Evolutionary conservation across 2,888 invertebrate species (phyloP), one percentile per base, ranked within the genome.

Genomic region (Apamea anceps): DNA sequence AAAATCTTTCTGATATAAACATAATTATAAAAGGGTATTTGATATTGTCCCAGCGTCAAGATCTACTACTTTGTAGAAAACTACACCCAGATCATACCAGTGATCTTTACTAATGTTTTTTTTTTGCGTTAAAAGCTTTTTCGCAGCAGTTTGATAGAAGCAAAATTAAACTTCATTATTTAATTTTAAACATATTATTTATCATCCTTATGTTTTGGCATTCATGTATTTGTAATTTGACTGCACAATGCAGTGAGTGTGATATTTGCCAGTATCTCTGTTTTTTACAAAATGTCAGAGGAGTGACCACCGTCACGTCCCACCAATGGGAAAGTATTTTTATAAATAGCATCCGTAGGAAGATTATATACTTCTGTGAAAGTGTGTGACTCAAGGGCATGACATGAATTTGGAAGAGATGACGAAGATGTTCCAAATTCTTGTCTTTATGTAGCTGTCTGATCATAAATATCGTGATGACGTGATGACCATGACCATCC

Each of bases 331-430:
- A 72, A 84, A 65, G 45, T 74, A 48, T 51, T 80, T 45, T 45
- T 65, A 37, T 32, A 77, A 68, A 70, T 77, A 77, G 62, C 42
- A 71, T 62, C 45, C 32, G 32, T 83, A 71, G 45, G 63, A 65
- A 65, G 32, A 83, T 80, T 71, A 67, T 54, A 48, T 78, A 71
- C 32, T 77, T 79, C 76, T 74, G 77, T 74, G 72, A 75, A 77
- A 77, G 78, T 77, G 54, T 57, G 68, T 75, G 82, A 83, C 72
- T 81, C 73, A 75, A 77, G 72, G 75, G 73, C 67, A 42, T 81
- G 81, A 75, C 73, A 66, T 79, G 84, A 74, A 87, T 84, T 71
- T 65, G 48, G 28, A 57, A 37, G 18, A 79, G 48, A 72, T 60
- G 85, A 67, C 79, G 62, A 73, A 45, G 51, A 63, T 85, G 62